phyloP scores from a whole-genome alignment of 2,797 vertebrate genomes.

The Pelochelys cantorii region DNA sequence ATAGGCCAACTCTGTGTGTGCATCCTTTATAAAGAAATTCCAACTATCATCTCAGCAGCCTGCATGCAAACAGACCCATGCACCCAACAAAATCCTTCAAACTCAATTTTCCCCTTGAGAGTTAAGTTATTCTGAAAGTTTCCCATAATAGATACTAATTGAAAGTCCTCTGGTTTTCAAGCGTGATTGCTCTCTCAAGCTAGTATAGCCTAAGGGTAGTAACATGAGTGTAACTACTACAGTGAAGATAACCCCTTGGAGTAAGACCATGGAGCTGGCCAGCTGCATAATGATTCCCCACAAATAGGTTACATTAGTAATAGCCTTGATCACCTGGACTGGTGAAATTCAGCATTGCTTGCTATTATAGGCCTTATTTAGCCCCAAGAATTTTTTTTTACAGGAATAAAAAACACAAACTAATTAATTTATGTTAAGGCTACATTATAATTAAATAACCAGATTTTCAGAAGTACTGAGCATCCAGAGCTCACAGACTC shows the following conservation, averaged over 20 bases:
- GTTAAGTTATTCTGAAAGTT: neutral
- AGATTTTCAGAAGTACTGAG: neutral
- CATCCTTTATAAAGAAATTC: conserved; percentile 12
- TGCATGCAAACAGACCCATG: neutral
- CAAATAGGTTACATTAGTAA: neutral
- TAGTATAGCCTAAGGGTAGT: neutral
- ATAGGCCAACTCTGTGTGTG: neutral
- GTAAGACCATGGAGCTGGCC: no score
- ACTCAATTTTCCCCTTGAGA: accelerated
- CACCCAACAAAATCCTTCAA: neutral
- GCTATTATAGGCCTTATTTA: neutral
- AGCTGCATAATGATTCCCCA: neutral
- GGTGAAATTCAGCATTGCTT: neutral
- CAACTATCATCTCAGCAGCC: neutral
- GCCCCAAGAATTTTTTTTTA: no score
- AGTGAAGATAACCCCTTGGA: neutral
- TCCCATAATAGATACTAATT: neutral
- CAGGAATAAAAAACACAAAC: neutral
- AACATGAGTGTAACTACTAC: neutral
- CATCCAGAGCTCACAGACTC: neutral
- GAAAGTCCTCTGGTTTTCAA: neutral
- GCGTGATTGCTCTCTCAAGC: neutral
- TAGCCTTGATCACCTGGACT: neutral
- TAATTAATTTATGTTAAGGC: accelerated
- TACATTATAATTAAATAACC: neutral